Conservation (phyloP, 2,888 invertebrate species). For the Ametastegia equiseti region DNA sequence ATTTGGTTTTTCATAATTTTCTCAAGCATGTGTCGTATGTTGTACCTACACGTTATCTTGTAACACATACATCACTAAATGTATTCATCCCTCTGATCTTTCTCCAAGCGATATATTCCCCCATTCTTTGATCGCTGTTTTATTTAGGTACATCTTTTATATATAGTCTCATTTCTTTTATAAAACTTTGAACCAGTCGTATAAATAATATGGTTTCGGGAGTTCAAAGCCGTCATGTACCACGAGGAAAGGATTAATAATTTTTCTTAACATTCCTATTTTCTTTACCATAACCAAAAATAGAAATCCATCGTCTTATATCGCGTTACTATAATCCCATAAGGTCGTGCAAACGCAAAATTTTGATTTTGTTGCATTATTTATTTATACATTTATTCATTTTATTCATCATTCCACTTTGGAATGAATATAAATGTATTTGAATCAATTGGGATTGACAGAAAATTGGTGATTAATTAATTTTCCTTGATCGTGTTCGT, state of each 20-base stretch:
- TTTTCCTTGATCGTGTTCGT: not conserved
- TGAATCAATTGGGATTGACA: too few relatives aligned
- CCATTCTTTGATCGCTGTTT: not conserved
- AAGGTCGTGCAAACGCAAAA: too few relatives aligned
- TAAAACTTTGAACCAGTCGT: not conserved
- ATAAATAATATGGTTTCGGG: not conserved
- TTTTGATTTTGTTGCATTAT: too few relatives aligned
- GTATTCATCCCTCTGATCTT: not conserved
- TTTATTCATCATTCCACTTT: not conserved
- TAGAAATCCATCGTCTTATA: not conserved
- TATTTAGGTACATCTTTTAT: too few relatives aligned
- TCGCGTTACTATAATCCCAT: not conserved
- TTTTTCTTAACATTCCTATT: constrained; percentile 2
- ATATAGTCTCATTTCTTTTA: not conserved
- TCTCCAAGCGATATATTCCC: not conserved
- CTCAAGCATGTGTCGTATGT: not conserved
- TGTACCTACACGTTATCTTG: not conserved
- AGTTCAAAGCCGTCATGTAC: constrained; percentile 31
- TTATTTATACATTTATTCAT: too few relatives aligned
- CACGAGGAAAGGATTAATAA: constrained; percentile 22
- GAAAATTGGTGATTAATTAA: too few relatives aligned
- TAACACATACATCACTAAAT: not conserved
- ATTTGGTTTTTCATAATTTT: not conserved
- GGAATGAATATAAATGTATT: too few relatives aligned
- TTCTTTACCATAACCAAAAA: not conserved